Conservation (phyloP, 1,140 invertebrate genomes). For the Drosophila kepulauana region DNA sequence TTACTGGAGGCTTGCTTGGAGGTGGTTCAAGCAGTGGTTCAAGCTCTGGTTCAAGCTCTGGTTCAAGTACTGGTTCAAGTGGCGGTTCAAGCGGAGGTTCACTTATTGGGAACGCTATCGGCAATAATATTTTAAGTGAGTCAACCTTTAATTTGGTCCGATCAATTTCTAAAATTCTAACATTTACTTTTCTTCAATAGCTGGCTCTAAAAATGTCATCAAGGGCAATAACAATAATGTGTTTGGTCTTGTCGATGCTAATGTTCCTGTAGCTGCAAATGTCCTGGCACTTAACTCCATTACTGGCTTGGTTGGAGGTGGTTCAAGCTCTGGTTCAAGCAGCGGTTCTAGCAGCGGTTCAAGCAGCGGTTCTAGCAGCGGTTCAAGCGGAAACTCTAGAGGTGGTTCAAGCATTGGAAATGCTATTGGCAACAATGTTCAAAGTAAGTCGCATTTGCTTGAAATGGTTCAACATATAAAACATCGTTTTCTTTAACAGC, state of each 20-base stretch:
- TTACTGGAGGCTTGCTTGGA: not conserved
- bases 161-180: not conserved
- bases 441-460: not conserved
- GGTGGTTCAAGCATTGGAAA: not conserved
- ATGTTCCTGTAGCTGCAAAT: not conserved
- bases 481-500: not conserved
- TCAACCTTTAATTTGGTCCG: not conserved
- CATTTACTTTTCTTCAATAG: not conserved
- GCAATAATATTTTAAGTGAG: conserved; percentile 8
- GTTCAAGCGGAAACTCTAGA: too few species aligned
- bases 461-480: not conserved
- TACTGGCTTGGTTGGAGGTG: not conserved
- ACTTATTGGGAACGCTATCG: not conserved
- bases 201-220: not conserved
- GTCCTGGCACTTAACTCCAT: not conserved
- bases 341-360: not conserved
- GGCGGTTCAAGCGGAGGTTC: not conserved
- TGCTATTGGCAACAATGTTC: not conserved
- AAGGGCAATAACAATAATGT: conserved; percentile 1
- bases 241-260: not conserved
- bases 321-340: not conserved
- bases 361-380: too few species aligned
- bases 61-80: not conserved
- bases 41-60: not conserved
- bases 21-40: not conserved